These are phyloP conservation scores for Mallateleia sp. DNA, from an alignment of 2,888 invertebrate species.

Conservation along the genomic window DNA sequence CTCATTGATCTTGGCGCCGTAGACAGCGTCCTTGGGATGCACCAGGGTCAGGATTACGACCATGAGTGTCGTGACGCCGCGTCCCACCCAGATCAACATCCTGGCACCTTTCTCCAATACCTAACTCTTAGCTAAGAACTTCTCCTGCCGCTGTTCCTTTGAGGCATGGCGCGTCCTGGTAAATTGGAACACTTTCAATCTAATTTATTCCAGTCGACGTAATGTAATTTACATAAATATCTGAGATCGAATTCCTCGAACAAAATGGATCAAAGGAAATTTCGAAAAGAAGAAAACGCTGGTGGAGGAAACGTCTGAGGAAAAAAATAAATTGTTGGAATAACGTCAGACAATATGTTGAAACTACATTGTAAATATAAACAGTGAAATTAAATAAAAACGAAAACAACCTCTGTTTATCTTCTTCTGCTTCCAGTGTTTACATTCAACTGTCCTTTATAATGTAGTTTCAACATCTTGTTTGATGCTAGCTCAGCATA, in stretches of 20 bases:
- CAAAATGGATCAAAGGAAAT: neutral
- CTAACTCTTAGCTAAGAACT: conserved; percentile 68
- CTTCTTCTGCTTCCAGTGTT: too few relatives aligned
- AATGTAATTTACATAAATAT: conserved; percentile 26
- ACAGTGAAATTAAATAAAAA: too few relatives aligned
- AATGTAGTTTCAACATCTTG: too few relatives aligned
- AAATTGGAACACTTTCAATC: conserved; percentile 53
- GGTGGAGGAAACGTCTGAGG: too few relatives aligned
- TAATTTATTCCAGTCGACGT: conserved; percentile 14
- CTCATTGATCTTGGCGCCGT: conserved; percentile 82
- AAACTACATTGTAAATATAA: too few relatives aligned
- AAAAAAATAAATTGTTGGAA: too few relatives aligned
- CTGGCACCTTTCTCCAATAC: conserved; percentile 72
- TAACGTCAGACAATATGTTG: too few relatives aligned
- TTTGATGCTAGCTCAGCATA: too few relatives aligned
- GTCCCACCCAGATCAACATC: conserved; percentile 81
- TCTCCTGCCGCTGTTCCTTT: conserved; percentile 44
- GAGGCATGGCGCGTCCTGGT: conserved; percentile 70
- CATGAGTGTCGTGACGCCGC: conserved; percentile 70
- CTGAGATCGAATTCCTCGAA: neutral
- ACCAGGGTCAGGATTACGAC: conserved; percentile 78
- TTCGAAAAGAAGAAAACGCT: neutral
- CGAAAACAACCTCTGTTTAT: too few relatives aligned
- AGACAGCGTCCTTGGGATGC: conserved; percentile 74
- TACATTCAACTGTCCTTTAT: too few relatives aligned